These are phyloP conservation scores for Gymnosoma rotundatum DNA, from an alignment of 2,888 invertebrate genomes.

Conservation along the genomic window DNA sequence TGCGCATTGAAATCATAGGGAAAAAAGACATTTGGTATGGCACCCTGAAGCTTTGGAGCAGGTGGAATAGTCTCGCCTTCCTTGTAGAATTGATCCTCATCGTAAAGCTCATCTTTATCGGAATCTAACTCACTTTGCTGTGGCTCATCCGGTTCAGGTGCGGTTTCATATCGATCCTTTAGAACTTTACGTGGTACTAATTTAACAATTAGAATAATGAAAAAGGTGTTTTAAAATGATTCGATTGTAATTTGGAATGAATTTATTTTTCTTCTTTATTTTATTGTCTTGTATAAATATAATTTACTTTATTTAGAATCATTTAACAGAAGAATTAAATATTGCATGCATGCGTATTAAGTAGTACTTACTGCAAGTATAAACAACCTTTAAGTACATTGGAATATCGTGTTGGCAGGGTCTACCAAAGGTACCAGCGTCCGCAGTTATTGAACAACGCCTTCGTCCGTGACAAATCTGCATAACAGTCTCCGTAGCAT, in stretches of 20 bases:
- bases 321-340: conserved; percentile 26
- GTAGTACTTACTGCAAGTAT: conserved; percentile 90
- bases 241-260: conserved; percentile 21
- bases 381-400: conserved; percentile 93
- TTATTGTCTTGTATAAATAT: background rate
- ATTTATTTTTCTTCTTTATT: conserved; percentile 5
- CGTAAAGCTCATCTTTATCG: conserved; percentile 83
- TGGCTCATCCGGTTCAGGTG: conserved; percentile 90
- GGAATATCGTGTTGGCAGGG: conserved; percentile 91
- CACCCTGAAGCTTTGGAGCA: conserved; percentile 82
- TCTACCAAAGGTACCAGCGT: conserved; percentile 91
- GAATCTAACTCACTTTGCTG: conserved; percentile 83
- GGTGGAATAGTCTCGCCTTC: conserved; percentile 85
- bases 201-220: conserved; percentile 67
- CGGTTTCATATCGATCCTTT: conserved; percentile 91
- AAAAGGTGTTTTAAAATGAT: conserved; percentile 7
- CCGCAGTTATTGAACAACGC: conserved; percentile 90
- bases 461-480: conserved; percentile 92
- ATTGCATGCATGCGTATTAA: conserved; percentile 15
- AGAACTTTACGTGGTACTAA: conserved; percentile 92
- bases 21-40: conserved; percentile 77
- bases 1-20: conserved; percentile 76
- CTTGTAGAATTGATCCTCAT: conserved; percentile 84
- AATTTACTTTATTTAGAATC: conserved; percentile 48
- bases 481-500: conserved; percentile 96